These are phyloP conservation scores for Panthera uncia DNA, from an alignment of 2,113 vertebrate species.

Conservation along the genomic window DNA sequence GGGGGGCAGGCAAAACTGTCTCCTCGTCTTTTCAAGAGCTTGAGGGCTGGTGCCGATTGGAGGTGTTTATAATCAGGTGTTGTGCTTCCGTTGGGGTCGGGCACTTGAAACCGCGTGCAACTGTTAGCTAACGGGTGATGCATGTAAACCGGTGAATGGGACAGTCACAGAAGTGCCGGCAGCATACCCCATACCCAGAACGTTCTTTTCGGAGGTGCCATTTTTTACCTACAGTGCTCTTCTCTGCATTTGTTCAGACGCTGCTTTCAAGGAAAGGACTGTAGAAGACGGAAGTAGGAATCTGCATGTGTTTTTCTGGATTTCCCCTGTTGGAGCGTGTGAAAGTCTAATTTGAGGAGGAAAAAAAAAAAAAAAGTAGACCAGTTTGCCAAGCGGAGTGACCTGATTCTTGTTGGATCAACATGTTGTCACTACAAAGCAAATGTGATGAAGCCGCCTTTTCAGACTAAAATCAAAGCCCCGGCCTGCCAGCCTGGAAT, in stretches of 20 bases:
- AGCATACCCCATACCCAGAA: background rate
- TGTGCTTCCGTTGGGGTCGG: accelerated
- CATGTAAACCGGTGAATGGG: background rate
- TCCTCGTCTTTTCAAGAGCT: background rate
- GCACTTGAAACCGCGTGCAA: background rate
- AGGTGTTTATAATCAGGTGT: background rate
- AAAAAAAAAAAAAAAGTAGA: constrained; percentile 65
- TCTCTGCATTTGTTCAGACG: constrained; percentile 28
- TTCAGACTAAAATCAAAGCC: constrained; percentile 77
- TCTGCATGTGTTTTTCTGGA: constrained; percentile 31
- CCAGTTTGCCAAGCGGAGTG: constrained; percentile 72
- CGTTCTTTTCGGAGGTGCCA: background rate
- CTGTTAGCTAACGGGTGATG: background rate
- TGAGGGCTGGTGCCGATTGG: background rate
- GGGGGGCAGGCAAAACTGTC: background rate
- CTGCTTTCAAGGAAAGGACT: constrained; percentile 41
- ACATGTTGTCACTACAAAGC: constrained; percentile 80
- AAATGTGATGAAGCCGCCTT: constrained; percentile 71
- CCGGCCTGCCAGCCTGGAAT: constrained; percentile 10
- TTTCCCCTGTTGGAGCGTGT: constrained; percentile 43
- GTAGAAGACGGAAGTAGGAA: background rate
- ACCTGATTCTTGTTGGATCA: constrained; percentile 81
- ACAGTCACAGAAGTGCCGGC: background rate
- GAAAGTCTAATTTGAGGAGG: background rate
- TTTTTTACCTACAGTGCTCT: constrained; percentile 21